phyloP scores from a whole-genome alignment of 53 echinoderm and acorn worm species.

The Holothuria leucospilota region DNA sequence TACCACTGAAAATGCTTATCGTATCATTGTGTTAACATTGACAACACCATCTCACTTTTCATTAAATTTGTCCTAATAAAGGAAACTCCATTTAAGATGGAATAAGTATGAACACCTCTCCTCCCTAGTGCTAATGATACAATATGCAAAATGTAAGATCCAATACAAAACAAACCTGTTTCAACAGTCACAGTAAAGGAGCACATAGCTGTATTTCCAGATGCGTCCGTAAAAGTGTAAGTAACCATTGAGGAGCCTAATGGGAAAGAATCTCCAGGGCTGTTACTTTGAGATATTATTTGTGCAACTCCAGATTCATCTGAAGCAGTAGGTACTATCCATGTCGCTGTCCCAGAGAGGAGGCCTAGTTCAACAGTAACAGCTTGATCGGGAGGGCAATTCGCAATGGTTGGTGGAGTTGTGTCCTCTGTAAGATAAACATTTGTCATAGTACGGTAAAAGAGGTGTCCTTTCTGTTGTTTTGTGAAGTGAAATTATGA shows the following conservation, averaged over 20 bases:
- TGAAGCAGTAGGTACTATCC: slow-evolving; percentile 48
- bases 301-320: slow-evolving; percentile 58
- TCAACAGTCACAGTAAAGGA: slow-evolving; percentile 53
- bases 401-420: slow-evolving; percentile 57
- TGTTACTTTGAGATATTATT: neutral
- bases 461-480: neutral
- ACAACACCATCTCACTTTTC: too few species aligned
- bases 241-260: slow-evolving; percentile 34
- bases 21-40: too few species aligned
- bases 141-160: too few species aligned
- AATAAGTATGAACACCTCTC: too few species aligned
- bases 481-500: too few species aligned
- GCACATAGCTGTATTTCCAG: slow-evolving; percentile 51
- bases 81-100: too few species aligned
- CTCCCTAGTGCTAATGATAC: too few species aligned
- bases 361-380: slow-evolving; percentile 47
- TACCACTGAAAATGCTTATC: too few species aligned
- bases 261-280: slow-evolving; percentile 38
- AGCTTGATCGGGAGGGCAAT: slow-evolving; percentile 54
- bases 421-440: slow-evolving; percentile 42
- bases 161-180: slow-evolving; percentile 31
- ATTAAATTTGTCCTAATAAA: too few species aligned
- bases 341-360: slow-evolving; percentile 24
- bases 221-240: slow-evolving; percentile 60
- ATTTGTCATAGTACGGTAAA: neutral